A percentile compares a stretch with the other conserved stretches of the same genome.
Conservation (phyloP, 2,888 invertebrate genomes). For the Drosophila quinaria region DNA sequence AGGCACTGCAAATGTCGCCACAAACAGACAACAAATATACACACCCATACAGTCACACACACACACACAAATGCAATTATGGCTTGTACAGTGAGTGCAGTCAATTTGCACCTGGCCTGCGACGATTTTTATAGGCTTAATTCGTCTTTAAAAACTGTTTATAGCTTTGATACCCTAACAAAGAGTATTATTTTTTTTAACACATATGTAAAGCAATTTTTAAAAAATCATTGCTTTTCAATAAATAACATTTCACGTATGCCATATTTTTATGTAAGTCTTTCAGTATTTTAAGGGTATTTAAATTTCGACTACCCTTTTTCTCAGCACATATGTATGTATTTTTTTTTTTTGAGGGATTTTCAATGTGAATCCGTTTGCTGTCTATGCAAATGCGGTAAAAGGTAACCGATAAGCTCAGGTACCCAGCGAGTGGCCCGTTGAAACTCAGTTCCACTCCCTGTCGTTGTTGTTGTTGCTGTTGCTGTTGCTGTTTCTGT, state of each 20-base stretch:
- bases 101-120: slow-evolving; percentile 41
- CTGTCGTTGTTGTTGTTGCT: background rate
- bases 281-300: background rate
- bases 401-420: slow-evolving; percentile 27
- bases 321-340: background rate
- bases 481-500: background rate
- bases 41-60: slow-evolving; percentile 3
- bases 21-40: slow-evolving; percentile 10
- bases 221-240: no score
- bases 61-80: slow-evolving; percentile 14
- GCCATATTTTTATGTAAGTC: no score
- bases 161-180: background rate
- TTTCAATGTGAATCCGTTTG: slow-evolving; percentile 23
- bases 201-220: background rate
- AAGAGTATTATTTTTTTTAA: background rate
- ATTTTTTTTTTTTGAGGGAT: slow-evolving; percentile 3
- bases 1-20: slow-evolving; percentile 44
- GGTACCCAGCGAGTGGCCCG: slow-evolving; percentile 13
- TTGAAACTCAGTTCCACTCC: background rate
- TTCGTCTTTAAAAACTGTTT: background rate
- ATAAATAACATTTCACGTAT: no score
- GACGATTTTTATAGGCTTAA: background rate
- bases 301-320: background rate
- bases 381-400: slow-evolving; percentile 45
- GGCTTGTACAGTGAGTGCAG: slow-evolving; percentile 35